A percentile compares a stretch with the other conserved stretches of the same genome.
Evolutionary conservation across 2,113 vertebrate species (phyloP).

Genomic region (Tachysurus vachellii): DNA sequence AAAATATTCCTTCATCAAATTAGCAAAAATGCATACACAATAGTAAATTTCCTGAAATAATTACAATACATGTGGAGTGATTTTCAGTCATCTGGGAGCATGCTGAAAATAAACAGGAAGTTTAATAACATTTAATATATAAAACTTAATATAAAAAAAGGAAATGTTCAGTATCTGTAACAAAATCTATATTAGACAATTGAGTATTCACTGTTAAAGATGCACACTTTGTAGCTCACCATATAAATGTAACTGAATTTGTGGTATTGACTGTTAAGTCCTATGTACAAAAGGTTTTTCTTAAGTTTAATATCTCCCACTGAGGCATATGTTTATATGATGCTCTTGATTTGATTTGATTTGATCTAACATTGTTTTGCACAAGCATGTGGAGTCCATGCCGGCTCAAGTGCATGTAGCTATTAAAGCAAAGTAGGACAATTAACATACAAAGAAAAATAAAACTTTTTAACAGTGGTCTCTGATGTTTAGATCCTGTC

Average conservation of each 20-base stretch:
- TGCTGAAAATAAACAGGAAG: background rate
- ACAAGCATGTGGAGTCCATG: background rate
- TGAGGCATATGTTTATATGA: background rate
- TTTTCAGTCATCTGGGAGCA: background rate
- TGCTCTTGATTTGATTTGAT: background rate
- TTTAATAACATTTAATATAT: background rate
- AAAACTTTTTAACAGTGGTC: background rate
- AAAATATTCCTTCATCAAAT: background rate
- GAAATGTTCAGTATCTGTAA: background rate
- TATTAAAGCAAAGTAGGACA: background rate
- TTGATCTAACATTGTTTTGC: background rate
- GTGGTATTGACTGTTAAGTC: background rate
- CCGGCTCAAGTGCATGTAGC: background rate
- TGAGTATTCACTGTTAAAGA: background rate
- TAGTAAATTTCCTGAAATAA: background rate
- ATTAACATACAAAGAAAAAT: background rate
- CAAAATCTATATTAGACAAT: background rate
- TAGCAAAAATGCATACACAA: background rate
- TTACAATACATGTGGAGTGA: background rate
- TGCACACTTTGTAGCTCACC: background rate
- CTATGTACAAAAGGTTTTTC: background rate
- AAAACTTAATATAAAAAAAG: background rate
- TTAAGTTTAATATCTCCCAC: background rate
- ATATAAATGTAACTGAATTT: background rate
- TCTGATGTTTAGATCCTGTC: background rate